Base-by-base conservation (phyloP, 2,888 invertebrate genomes). In the Scaptomyza flava region DNA sequence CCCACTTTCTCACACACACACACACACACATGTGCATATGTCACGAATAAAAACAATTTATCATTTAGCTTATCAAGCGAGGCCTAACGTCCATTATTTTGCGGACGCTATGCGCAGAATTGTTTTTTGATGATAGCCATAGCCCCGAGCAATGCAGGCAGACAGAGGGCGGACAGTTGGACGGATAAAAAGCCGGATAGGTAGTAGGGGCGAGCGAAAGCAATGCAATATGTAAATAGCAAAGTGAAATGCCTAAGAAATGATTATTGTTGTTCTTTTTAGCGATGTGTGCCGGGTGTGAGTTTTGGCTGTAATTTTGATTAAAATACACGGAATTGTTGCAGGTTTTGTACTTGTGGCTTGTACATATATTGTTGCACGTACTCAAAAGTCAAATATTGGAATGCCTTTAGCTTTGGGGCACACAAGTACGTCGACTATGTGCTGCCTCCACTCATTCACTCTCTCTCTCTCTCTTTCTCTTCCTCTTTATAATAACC, bases 11-110 rank as follows among this genome's bases (percentile, higher is more conserved):
- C 31, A 14, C n/a, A 50, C 31, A 41, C 46, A 20, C 30, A 43
- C 50, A 31, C 61, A 46, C 46, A 71, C 50, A 46, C 36, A 45
- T 68, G 70, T 65, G 72, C 83, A 81, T 81, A 86, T 83, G 81
- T 87, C 87, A 84, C 87, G 83, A 78, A 78, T 86, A 74, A 84
- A 84, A 86, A 84, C 83, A 84, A 84, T 84, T 84, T 84, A 84
- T 84, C 83, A 87, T 87, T 84, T 81, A 84, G 82, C 82, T 86
- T 83, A 83, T 83, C 82, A 83, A 83, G 79, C 72, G 63, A 81
- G 79, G 86, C 86, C 82, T 83, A 83, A 77, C 86, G 86, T 83
- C 82, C 86, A 83, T 83, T 83, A 86, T 83, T 80, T 71, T 86
- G 83, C 74, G 81, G 77, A 86, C 79, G 83, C 86, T 74, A 73